These are phyloP conservation scores for Eutolmus rufibarbis DNA, from an alignment of 2,888 invertebrate species.

Conservation along the genomic window DNA sequence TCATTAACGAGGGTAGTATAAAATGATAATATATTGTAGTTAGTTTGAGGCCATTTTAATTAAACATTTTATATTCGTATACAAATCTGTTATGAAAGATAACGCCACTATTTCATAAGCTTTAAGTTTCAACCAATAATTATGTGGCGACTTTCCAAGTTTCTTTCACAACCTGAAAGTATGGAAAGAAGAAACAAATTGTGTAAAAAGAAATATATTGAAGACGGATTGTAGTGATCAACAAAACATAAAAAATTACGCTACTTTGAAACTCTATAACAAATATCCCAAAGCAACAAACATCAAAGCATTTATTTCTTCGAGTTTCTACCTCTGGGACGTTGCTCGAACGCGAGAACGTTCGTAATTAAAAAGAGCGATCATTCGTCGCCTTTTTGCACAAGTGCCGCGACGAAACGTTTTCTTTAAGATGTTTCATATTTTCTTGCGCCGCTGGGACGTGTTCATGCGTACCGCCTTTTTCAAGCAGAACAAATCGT, in stretches of 20 bases:
- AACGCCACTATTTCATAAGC: too few species aligned
- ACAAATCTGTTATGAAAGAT: too few species aligned
- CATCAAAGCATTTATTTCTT: neutral
- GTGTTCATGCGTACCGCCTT: neutral
- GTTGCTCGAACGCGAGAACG: neutral
- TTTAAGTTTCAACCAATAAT: too few species aligned
- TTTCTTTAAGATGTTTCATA: neutral
- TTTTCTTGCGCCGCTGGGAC: neutral
- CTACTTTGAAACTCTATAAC: neutral
- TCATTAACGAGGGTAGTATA: too few species aligned
- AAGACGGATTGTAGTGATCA: neutral
- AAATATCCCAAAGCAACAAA: neutral
- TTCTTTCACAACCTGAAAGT: too few species aligned
- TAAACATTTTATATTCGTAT: too few species aligned
- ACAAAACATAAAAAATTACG: neutral
- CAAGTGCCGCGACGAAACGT: neutral
- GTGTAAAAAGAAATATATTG: neutral
- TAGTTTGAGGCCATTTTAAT: too few species aligned
- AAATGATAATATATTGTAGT: too few species aligned
- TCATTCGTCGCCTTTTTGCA: neutral
- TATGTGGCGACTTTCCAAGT: too few species aligned
- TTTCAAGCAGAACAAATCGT: neutral
- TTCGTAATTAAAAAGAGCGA: neutral
- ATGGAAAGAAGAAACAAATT: too few species aligned
- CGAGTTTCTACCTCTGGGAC: neutral